A percentile compares a stretch with the other conserved stretches of the same genome.
These are phyloP conservation scores for Sprattus sprattus DNA, from an alignment of 2,113 vertebrate genomes.

Conservation along the genomic window DNA sequence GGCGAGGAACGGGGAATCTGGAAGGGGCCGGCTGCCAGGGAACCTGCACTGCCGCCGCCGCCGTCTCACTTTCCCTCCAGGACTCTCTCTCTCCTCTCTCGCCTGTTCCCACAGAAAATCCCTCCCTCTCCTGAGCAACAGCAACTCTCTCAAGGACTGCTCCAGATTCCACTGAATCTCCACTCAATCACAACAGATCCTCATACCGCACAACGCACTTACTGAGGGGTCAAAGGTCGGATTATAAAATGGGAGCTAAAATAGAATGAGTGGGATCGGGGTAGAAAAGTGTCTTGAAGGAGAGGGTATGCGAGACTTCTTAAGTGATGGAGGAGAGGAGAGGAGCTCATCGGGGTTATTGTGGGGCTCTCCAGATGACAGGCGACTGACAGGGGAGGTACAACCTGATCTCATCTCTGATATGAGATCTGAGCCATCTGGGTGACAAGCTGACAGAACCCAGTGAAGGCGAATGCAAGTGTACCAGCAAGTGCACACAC, in stretches of 20 bases:
- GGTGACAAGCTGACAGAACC: background rate
- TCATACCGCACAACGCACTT: background rate
- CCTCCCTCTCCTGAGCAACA: background rate
- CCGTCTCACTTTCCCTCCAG: background rate
- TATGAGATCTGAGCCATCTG: background rate
- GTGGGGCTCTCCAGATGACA: conserved; percentile 51
- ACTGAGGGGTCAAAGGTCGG: background rate
- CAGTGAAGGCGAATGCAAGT: background rate
- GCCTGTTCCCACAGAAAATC: background rate
- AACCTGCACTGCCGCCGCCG: background rate
- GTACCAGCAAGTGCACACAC: background rate
- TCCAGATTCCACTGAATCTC: background rate
- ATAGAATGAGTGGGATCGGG: too few relatives aligned
- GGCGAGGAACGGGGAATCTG: conserved; percentile 19
- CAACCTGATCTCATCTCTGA: conserved; percentile 14
- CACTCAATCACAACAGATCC: background rate
- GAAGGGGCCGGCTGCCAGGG: background rate
- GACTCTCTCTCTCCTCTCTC: background rate
- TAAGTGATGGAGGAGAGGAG: background rate
- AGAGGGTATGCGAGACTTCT: background rate
- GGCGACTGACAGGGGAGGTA: conserved; percentile 28
- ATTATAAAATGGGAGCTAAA: background rate
- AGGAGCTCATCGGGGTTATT: conserved; percentile 43
- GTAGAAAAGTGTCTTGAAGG: background rate
- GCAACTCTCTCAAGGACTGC: background rate